Conservation (phyloP, 2,888 invertebrate species). For the Rhagium mordax region DNA sequence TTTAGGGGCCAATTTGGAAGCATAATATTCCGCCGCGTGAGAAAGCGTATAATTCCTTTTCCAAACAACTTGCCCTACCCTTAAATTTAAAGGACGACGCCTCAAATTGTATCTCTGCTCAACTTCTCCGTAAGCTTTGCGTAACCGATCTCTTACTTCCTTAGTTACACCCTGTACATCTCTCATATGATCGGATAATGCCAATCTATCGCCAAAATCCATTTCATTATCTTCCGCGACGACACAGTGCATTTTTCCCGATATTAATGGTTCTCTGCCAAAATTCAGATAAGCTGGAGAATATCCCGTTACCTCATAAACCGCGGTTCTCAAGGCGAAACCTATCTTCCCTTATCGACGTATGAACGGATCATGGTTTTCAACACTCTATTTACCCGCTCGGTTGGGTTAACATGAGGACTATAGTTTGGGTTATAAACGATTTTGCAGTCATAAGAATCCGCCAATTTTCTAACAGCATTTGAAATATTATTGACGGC, state of each 20-base stretch:
- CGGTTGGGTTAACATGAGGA: constrained; percentile 59
- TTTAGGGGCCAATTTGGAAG: constrained; percentile 46
- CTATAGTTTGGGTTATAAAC: constrained; percentile 52
- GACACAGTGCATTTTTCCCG: background rate
- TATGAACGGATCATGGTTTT: constrained; percentile 49
- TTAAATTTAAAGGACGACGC: constrained; percentile 14
- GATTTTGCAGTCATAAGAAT: constrained; percentile 44
- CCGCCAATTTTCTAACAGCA: constrained; percentile 31
- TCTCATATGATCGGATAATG: background rate
- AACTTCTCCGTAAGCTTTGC: constrained; percentile 25
- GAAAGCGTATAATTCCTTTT: too few species aligned
- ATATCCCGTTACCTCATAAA: constrained; percentile 53
- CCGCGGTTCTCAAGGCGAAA: constrained; percentile 51
- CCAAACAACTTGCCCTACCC: constrained; percentile 21
- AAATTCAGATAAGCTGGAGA: constrained; percentile 52
- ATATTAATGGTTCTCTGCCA: constrained; percentile 49
- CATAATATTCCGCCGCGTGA: constrained; percentile 35
- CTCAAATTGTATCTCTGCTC: constrained; percentile 25
- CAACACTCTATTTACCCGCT: constrained; percentile 58
- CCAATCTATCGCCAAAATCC: background rate
- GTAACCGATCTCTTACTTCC: constrained; percentile 19
- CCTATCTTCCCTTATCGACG: constrained; percentile 34
- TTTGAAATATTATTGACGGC: constrained; percentile 37
- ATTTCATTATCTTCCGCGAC: background rate
- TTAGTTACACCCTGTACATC: background rate